Base-by-base conservation (phyloP, 1,140 invertebrate species). In the Odontomachus brunneus region DNA sequence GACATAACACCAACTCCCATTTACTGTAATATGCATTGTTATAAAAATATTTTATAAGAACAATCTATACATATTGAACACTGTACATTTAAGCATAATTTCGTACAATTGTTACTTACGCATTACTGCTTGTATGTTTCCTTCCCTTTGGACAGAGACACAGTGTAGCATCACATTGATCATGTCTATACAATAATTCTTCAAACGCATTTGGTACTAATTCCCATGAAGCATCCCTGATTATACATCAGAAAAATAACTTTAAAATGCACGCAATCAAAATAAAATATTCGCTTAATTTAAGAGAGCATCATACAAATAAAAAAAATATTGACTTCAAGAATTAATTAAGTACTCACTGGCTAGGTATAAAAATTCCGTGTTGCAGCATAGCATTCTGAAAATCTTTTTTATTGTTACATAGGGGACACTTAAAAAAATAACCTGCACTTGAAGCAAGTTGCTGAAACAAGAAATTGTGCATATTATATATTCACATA, bases 141-240 rank as follows among this genome's bases (percentile, higher is more conserved):
- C 95, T 91, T 2, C 96, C 96, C 82, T 95, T 92, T 1, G 95
- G 95, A 92, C 96, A 96, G 1, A 91, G 65, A 89, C 96, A 97
- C 0, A 73, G 83, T n/a, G 83, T 15, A 38, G 95, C 94, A 92
- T 96, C 95, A 91, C 96, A 97, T 15, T 90, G 89, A 73, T 94
- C 93, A 84, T 96, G 94, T 55, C 95, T 91, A 78, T 95, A 94
- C 0, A 95, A 89, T 44, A 96, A 91, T 65, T 96, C 96, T 83
- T 95, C 89, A 90, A 94, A 96, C 4, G 96, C 96, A 92, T 96
- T 95, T 24, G 95, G 95, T 66, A 95, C 96, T 7, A 95, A 89
- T 91, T 97, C 96, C 96, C 96, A 97, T 4, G 96, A 95, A 12
- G 96, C 96, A 94, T 97, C 96, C 89, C 96, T 96, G 88, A 83